Evolutionary conservation across 2,113 vertebrate genomes (phyloP).

Genomic region (Barbus barbus): DNA sequence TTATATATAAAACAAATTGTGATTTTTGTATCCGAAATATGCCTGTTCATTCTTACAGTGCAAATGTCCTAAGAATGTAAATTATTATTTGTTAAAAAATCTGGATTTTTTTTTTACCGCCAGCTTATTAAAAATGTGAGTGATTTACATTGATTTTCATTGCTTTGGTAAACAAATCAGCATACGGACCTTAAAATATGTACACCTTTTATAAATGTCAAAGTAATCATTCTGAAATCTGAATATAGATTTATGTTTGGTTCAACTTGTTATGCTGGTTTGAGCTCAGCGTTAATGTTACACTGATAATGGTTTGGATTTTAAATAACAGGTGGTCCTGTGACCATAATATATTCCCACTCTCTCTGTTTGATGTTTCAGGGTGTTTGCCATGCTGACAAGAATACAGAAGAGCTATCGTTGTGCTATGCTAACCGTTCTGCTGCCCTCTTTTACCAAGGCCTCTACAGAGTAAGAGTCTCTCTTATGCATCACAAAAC

Average conservation of each 20-base stretch:
- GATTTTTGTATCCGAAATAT: neutral
- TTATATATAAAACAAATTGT: too few relatives aligned
- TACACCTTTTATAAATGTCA: neutral
- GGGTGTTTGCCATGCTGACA: conserved; percentile 79
- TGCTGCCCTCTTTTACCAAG: conserved; percentile 84
- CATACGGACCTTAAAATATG: neutral
- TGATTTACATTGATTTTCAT: neutral
- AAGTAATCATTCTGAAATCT: neutral
- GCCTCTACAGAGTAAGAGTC: conserved; percentile 74
- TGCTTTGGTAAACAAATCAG: neutral
- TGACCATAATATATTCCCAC: neutral
- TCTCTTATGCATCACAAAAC: neutral
- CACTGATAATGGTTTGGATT: neutral
- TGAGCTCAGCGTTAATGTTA: neutral
- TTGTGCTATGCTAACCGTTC: conserved; percentile 94
- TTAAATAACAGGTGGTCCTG: neutral
- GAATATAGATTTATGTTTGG: neutral
- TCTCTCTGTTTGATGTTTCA: conserved; percentile 62
- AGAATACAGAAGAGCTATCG: conserved; percentile 76
- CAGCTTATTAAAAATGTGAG: neutral
- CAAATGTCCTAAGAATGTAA: neutral
- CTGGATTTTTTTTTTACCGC: too few relatives aligned
- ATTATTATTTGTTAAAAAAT: neutral
- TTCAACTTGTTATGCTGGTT: neutral
- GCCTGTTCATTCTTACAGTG: neutral